Conservation (phyloP, 2,797 vertebrate species). For the Brachyalestes nurse region DNA sequence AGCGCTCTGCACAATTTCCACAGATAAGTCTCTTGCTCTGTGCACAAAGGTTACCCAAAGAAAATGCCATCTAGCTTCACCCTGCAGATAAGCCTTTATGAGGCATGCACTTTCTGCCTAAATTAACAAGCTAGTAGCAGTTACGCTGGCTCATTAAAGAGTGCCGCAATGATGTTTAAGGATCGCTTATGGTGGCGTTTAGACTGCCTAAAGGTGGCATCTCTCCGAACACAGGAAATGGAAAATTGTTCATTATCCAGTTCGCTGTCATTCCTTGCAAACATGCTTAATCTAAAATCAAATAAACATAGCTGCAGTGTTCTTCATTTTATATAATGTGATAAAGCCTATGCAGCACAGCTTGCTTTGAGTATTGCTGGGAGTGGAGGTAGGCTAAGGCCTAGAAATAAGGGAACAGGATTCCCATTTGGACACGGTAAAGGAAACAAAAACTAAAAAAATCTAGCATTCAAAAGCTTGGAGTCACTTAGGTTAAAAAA, state of each 20-base stretch:
- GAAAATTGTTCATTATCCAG: not conserved
- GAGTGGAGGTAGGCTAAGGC: not conserved
- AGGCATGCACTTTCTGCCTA: slow-evolving; percentile 14
- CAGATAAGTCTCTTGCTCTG: slow-evolving; percentile 30
- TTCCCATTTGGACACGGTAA: no score
- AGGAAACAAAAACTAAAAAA: no score
- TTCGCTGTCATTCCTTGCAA: slow-evolving; percentile 1
- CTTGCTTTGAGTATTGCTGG: no score
- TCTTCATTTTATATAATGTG: not conserved
- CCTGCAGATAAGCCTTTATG: slow-evolving; percentile 27
- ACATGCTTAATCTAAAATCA: not conserved
- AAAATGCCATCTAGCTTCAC: slow-evolving; percentile 41
- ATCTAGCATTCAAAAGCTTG: no score
- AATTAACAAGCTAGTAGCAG: slow-evolving; percentile 39
- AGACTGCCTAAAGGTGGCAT: not conserved
- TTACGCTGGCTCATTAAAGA: slow-evolving; percentile 34
- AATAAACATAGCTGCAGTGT: not conserved
- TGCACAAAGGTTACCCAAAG: slow-evolving; percentile 44
- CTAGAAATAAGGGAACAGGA: not conserved
- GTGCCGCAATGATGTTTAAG: slow-evolving; percentile 9
- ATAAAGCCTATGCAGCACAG: not conserved
- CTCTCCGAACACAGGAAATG: not conserved
- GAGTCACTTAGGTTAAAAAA: no score
- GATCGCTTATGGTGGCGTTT: not conserved
- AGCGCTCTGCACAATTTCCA: slow-evolving; percentile 31